These are phyloP conservation scores for Brachionus paranguensis DNA, from an alignment of 1,140 invertebrate species.

Conservation along the genomic window DNA sequence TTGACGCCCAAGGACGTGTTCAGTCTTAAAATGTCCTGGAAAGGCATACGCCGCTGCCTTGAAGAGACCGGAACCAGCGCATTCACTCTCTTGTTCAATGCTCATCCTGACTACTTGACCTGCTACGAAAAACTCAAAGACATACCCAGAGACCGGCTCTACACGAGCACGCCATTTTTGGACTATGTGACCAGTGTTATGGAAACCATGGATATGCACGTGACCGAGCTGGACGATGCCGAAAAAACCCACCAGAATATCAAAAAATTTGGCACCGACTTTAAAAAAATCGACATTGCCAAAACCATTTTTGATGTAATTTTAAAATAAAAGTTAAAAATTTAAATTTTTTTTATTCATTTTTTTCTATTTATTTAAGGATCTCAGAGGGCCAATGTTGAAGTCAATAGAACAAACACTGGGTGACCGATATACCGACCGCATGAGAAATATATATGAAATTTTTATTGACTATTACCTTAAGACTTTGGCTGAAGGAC, in stretches of 20 bases:
- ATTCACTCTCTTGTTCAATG: not conserved
- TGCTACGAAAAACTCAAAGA: conserved; percentile 36
- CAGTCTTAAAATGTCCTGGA: conserved; percentile 37
- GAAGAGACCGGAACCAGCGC: conserved; percentile 9
- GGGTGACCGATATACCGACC: conserved; percentile 36
- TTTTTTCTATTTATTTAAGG: not conserved
- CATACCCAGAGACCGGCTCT: not conserved
- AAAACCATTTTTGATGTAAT: not conserved
- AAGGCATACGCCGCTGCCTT: conserved; percentile 4
- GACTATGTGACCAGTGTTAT: conserved; percentile 6
- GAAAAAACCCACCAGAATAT: conserved; percentile 30
- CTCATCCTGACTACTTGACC: not conserved
- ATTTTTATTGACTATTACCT: conserved; percentile 37
- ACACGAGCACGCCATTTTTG: not conserved
- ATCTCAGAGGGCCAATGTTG: not conserved
- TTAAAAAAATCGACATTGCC: not conserved
- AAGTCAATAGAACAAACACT: conserved; percentile 31
- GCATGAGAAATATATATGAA: conserved; percentile 39
- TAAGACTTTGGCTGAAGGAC: conserved; percentile 21
- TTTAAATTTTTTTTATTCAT: not conserved
- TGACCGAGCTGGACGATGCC: conserved; percentile 29
- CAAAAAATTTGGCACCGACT: not conserved
- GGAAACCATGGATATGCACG: not conserved
- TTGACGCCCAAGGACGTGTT: conserved; percentile 29
- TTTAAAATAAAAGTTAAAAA: not conserved